phyloP scores from a whole-genome alignment of 2,888 invertebrate species.

The Amblyteles armatorius region DNA sequence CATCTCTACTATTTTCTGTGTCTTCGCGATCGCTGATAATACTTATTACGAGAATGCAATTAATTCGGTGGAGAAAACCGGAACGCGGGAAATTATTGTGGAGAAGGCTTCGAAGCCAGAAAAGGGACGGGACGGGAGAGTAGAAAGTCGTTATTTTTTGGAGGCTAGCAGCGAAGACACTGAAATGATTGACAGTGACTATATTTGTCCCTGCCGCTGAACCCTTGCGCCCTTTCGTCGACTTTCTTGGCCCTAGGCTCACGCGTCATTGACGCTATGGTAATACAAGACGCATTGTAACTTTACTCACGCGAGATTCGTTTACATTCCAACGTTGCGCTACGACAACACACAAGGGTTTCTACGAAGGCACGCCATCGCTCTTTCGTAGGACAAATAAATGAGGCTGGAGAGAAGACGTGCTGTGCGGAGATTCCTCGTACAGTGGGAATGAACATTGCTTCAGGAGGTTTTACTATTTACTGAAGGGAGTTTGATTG shows the following conservation, averaged over 20 bases:
- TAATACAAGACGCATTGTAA: slow-evolving; percentile 38
- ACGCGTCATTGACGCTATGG: slow-evolving; percentile 29
- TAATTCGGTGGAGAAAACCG: slow-evolving; percentile 59
- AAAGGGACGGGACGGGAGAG: neutral
- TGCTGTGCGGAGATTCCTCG: neutral
- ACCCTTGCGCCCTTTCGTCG: slow-evolving; percentile 57
- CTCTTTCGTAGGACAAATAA: slow-evolving; percentile 19
- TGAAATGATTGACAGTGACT: slow-evolving; percentile 47
- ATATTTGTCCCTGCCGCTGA: slow-evolving; percentile 41
- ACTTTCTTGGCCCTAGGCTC: slow-evolving; percentile 57
- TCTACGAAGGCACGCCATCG: slow-evolving; percentile 23
- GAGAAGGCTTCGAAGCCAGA: neutral
- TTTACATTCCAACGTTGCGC: slow-evolving; percentile 38
- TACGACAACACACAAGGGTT: slow-evolving; percentile 46
- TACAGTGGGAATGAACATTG: neutral
- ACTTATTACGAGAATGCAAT: slow-evolving; percentile 61
- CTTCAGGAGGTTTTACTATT: neutral
- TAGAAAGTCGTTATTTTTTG: slow-evolving; percentile 18
- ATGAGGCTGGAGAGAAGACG: slow-evolving; percentile 22
- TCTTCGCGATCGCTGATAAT: slow-evolving; percentile 35
- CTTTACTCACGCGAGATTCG: slow-evolving; percentile 53
- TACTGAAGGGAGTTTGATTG: no score
- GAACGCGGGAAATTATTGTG: slow-evolving; percentile 38
- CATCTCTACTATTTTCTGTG: neutral
- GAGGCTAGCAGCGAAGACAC: slow-evolving; percentile 12